phyloP scores from a whole-genome alignment of 2,113 vertebrate species.

The Dasyprocta punctata region DNA sequence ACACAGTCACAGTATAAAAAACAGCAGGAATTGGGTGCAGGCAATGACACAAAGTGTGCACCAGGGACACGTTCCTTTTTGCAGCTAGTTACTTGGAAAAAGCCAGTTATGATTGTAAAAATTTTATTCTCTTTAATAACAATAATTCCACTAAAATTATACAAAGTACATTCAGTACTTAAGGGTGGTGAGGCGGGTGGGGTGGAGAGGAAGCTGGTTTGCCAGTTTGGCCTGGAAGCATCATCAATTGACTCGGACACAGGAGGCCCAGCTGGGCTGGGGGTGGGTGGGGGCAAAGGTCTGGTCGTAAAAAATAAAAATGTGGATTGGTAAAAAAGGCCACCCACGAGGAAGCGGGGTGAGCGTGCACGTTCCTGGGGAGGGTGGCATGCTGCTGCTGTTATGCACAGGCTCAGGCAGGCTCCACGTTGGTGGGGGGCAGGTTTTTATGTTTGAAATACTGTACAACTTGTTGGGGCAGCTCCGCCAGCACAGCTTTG shows the following conservation, averaged over 20 bases:
- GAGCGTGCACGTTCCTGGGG: constrained; percentile 74
- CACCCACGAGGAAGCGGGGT: constrained; percentile 66
- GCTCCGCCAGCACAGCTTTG: constrained; percentile 97
- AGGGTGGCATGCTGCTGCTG: constrained; percentile 65
- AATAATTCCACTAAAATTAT: constrained; percentile 88
- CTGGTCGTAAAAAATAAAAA: constrained; percentile 80
- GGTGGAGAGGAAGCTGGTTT: constrained; percentile 54
- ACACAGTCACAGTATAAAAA: constrained; percentile 89
- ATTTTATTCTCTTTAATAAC: constrained; percentile 81
- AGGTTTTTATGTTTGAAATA: constrained; percentile 98
- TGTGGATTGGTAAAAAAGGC: constrained; percentile 77
- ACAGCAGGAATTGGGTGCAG: constrained; percentile 63
- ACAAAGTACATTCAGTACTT: constrained; percentile 95
- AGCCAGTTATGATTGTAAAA: constrained; percentile 85
- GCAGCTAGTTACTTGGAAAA: constrained; percentile 81
- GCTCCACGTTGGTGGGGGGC: constrained; percentile 91
- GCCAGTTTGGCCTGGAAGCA: constrained; percentile 62
- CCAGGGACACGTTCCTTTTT: constrained; percentile 68
- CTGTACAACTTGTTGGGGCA: constrained; percentile 98
- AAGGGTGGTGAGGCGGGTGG: constrained; percentile 53
- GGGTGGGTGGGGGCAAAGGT: constrained; percentile 71
- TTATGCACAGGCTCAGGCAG: constrained; percentile 84
- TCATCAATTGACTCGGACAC: constrained; percentile 74
- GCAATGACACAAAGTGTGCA: constrained; percentile 81
- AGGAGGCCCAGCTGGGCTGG: constrained; percentile 75